Evolutionary conservation across 2,888 invertebrate species (phyloP).

Genomic region (Iselma pallidipennis): DNA sequence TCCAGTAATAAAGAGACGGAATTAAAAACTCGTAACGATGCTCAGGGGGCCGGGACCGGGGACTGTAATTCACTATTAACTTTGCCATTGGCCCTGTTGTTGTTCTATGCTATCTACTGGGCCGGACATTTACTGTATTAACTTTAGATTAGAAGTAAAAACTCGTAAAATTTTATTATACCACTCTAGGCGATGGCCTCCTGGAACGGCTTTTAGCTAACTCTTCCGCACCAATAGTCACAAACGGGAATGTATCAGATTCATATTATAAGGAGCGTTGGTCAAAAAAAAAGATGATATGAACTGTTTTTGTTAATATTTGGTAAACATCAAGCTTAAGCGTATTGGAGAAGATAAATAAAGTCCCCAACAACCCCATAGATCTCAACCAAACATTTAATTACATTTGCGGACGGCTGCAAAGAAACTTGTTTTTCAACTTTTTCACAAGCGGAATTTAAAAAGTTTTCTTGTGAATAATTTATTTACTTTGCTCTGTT

Average conservation of each 20-base stretch:
- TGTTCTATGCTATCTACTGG: slow-evolving; percentile 38
- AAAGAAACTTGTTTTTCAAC: background rate
- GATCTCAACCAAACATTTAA: slow-evolving; percentile 15
- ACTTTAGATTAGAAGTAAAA: slow-evolving; percentile 46
- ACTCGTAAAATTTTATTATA: slow-evolving; percentile 44
- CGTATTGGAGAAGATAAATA: no score
- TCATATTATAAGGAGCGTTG: no score
- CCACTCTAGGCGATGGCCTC: slow-evolving; percentile 6
- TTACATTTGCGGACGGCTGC: slow-evolving; percentile 20
- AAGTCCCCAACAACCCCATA: no score
- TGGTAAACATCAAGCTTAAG: no score
- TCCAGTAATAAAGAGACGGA: slow-evolving; percentile 49
- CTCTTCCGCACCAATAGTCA: background rate
- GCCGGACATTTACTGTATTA: slow-evolving; percentile 44
- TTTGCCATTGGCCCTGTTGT: slow-evolving; percentile 38
- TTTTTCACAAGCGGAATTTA: no score
- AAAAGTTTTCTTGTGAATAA: background rate
- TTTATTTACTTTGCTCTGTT: background rate
- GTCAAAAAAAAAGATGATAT: no score
- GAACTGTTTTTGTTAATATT: no score
- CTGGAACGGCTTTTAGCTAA: no score
- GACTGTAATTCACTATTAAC: slow-evolving; percentile 47
- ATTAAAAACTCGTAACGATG: slow-evolving; percentile 53
- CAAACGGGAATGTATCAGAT: no score
- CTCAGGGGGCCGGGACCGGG: slow-evolving; percentile 41